These are phyloP conservation scores for Sphaeridia pumilis DNA, from an alignment of 2,888 invertebrate species.

Conservation along the genomic window DNA sequence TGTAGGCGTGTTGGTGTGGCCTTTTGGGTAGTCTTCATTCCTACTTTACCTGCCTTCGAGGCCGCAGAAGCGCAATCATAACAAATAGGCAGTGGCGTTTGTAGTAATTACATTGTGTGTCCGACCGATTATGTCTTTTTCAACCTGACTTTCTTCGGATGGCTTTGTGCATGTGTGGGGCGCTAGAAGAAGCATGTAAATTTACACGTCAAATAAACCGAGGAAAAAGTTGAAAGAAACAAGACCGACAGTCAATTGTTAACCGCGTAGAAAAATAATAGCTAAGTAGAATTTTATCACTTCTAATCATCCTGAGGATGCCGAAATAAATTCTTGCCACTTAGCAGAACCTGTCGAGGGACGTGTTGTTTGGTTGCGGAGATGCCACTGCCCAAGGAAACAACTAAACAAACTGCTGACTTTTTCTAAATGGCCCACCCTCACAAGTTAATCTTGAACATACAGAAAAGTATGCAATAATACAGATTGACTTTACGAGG, in stretches of 20 bases:
- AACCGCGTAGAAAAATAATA: background rate
- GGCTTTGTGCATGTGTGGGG: background rate
- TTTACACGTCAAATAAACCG: background rate
- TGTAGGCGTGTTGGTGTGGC: too few relatives aligned
- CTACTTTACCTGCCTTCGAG: too few relatives aligned
- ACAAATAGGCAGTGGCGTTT: constrained; percentile 1
- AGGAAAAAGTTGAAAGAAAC: background rate
- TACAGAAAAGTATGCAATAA: too few relatives aligned
- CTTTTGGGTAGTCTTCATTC: too few relatives aligned
- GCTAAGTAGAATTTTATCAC: constrained; percentile 1
- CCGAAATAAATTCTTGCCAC: too few relatives aligned
- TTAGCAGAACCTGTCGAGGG: too few relatives aligned
- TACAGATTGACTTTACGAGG: too few relatives aligned
- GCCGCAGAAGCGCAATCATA: background rate
- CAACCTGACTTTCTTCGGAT: background rate
- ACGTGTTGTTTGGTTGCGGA: too few relatives aligned
- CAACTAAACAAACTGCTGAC: too few relatives aligned
- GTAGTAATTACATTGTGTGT: background rate
- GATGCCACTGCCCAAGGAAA: too few relatives aligned
- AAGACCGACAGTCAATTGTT: background rate
- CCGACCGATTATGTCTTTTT: background rate
- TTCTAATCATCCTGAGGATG: background rate
- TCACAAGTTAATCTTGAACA: too few relatives aligned
- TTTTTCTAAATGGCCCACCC: too few relatives aligned
- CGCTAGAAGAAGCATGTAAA: background rate